Percentiles rank a stretch among this genome's conserved stretches.
phyloP scores from a whole-genome alignment of 2,113 vertebrate species.

The Daphoenositta chrysoptera region DNA sequence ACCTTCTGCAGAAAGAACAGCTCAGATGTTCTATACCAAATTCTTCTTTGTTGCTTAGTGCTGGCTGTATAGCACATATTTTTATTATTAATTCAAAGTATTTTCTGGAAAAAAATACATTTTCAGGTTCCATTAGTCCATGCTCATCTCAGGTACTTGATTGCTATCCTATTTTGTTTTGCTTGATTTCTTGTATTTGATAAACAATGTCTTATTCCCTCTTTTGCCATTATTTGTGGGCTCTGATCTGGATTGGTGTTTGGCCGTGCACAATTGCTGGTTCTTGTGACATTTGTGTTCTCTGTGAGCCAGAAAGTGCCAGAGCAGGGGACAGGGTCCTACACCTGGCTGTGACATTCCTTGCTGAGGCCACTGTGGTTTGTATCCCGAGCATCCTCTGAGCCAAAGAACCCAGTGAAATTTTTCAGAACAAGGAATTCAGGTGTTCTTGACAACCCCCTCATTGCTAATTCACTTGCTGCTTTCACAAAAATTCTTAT shows the following conservation, averaged over 20 bases:
- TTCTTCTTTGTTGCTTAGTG: neutral
- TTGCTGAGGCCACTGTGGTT: neutral
- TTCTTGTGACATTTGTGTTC: neutral
- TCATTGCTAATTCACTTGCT: neutral
- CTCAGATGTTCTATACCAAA: neutral
- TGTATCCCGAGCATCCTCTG: neutral
- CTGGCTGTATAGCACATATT: neutral
- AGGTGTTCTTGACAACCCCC: neutral
- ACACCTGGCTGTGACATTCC: neutral
- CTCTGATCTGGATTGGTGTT: neutral
- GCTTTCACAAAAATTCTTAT: neutral
- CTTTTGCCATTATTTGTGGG: neutral
- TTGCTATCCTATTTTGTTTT: neutral
- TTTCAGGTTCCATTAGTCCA: neutral
- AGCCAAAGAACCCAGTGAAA: neutral
- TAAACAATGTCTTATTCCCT: neutral
- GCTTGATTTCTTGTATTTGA: neutral
- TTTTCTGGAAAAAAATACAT: neutral
- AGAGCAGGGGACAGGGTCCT: neutral
- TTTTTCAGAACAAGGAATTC: neutral
- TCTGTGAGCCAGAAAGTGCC: neutral
- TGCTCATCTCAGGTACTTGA: neutral
- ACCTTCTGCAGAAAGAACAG: neutral
- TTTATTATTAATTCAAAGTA: neutral
- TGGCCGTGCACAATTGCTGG: fast-evolving